Evolutionary conservation across 2,888 invertebrate genomes (phyloP), one percentile per base, ranked within the genome.

Genomic region (Thymelicus acteon): DNA sequence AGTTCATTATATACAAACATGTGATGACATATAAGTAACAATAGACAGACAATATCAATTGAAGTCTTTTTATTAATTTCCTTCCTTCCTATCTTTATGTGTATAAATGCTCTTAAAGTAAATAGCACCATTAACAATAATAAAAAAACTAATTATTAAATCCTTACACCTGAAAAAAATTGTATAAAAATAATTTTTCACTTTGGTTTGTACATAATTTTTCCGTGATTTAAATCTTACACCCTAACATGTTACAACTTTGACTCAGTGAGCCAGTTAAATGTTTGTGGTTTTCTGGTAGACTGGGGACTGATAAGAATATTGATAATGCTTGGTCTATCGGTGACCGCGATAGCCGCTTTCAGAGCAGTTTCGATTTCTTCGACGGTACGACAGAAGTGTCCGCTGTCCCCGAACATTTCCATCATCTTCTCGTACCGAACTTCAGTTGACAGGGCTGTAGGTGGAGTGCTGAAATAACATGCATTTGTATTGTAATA

Each of bases 201-300:
- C 72, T 69, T 72, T 52, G 52, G 52, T n/a, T 19, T 19, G 52
- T 52, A 72, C 68, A 73, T 67, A 54, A 57, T 60, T 44, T 12
- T 64, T 37, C 49, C 39, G 72, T 52, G 52, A 13, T 52, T 49
- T 15, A 19, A 44, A 44, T 3, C 44, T 44, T 44, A 10, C 4
- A 12, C 47, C 3, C 31, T 31, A 31, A 58, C 57, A 49, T 69
- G 81, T 95, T 95, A 98, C 79, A 98, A 93, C 89, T 98, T 98
- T 7, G 98, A 98, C 90, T 98, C 97, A 0, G 98, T 98, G 6
- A 98, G 94, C 98, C 98, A 98, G 84, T 95, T 96, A 87, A 98
- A 98, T 19, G 96, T 95, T 92, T 99, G 99, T 52, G 97, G 96
- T 89, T 98, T 99, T 75, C 99, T 95, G 85, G 97, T 97, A 13